Evolutionary conservation across 2,797 vertebrate species (phyloP).

Genomic region (Sylvia borin): DNA sequence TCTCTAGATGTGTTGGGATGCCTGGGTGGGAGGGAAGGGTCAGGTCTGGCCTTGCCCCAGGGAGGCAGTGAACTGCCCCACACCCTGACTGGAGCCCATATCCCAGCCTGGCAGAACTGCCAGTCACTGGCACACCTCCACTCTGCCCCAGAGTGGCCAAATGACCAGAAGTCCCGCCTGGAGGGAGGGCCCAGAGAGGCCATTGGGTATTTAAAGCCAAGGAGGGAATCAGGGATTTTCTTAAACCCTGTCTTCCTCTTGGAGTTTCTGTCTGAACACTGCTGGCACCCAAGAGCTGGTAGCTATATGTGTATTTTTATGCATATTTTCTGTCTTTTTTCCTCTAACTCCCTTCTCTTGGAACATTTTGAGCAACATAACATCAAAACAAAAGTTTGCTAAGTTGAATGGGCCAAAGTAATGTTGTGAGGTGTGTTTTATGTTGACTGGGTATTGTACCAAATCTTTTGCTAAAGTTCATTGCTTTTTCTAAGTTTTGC

Average conservation of each 20-base stretch:
- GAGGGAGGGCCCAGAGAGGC: not conserved
- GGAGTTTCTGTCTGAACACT: fast-evolving
- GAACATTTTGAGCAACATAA: not conserved
- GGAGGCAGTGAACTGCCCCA: not conserved
- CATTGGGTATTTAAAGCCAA: not conserved
- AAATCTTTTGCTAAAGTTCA: not conserved
- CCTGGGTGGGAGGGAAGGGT: not conserved
- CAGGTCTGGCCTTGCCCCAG: not conserved
- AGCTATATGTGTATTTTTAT: not conserved
- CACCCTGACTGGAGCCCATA: fast-evolving
- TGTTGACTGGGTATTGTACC: not conserved
- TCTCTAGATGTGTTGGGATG: not conserved
- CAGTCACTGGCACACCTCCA: not conserved
- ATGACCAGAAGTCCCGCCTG: not conserved
- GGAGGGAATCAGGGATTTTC: fast-evolving
- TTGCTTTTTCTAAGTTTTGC: not conserved
- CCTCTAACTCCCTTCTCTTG: not conserved
- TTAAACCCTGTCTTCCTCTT: fast-evolving
- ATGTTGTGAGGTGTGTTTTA: not conserved
- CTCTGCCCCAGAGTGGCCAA: not conserved
- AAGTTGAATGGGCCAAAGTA: no score
- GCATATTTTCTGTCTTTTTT: not conserved
- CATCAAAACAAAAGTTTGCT: not conserved
- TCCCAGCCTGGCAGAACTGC: not conserved
- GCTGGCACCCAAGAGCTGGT: not conserved